These are phyloP conservation scores for Conistra vaccinii DNA, from an alignment of 2,888 invertebrate genomes.

Conservation along the genomic window DNA sequence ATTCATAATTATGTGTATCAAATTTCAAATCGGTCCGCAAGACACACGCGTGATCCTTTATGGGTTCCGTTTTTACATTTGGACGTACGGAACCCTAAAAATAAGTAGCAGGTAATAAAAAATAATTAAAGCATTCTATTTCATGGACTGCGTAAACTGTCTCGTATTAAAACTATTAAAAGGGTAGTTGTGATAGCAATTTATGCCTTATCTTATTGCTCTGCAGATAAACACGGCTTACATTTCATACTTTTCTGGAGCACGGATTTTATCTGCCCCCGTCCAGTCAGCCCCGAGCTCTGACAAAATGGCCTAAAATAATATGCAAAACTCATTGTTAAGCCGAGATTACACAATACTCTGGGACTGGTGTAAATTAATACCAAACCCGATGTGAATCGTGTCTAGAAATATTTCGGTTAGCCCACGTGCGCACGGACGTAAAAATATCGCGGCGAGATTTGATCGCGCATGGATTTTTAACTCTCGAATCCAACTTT, in stretches of 20 bases:
- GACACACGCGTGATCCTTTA: no score
- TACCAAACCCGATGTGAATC: slow-evolving; percentile 1
- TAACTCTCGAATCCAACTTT: no score
- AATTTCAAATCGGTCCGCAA: no score
- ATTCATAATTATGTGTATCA: no score
- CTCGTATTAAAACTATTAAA: no score
- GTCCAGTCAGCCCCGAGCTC: neutral
- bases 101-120: no score
- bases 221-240: neutral
- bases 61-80: no score
- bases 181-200: neutral
- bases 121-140: neutral
- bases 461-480: no score
- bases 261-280: slow-evolving; percentile 15
- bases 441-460: no score
- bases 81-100: no score
- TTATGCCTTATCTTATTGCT: neutral
- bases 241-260: slow-evolving; percentile 15
- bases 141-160: neutral
- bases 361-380: slow-evolving; percentile 19
- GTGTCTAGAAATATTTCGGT: slow-evolving; percentile 13
- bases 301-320: slow-evolving; percentile 13
- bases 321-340: slow-evolving; percentile 23
- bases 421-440: no score
- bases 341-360: slow-evolving; percentile 11